These are phyloP conservation scores for Spinibarbus caldwelli DNA, from an alignment of 2,797 vertebrate species.

Conservation along the genomic window DNA sequence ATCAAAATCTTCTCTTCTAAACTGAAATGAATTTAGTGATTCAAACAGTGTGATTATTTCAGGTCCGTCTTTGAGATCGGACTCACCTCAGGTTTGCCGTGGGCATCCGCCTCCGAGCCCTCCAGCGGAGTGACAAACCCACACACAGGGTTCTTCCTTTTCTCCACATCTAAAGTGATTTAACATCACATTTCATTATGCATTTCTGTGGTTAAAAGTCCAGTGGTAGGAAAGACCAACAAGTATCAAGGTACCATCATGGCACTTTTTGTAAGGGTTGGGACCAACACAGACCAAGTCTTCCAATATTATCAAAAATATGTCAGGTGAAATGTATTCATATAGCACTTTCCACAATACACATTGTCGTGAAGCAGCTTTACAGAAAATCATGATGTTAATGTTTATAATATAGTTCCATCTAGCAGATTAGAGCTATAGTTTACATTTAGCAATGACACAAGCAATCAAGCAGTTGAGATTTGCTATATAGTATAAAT, in stretches of 20 bases:
- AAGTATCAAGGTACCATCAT: neutral
- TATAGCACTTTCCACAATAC: neutral
- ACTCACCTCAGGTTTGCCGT: constrained; percentile 92
- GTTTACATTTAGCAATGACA: neutral
- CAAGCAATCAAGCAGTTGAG: neutral
- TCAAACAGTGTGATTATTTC: neutral
- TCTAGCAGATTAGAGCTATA: neutral
- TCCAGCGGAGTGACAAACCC: constrained; percentile 94
- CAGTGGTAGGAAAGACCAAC: neutral
- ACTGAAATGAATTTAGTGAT: neutral
- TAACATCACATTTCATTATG: neutral
- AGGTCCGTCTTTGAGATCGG: neutral
- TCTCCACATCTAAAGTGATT: constrained; percentile 85
- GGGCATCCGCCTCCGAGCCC: constrained; percentile 89
- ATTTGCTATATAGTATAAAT: neutral
- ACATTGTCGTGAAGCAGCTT: neutral
- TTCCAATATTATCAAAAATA: neutral
- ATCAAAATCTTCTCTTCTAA: neutral
- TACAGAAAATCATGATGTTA: neutral
- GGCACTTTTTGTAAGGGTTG: neutral
- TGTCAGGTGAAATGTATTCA: neutral
- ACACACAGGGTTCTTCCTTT: constrained; percentile 89
- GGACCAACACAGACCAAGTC: neutral
- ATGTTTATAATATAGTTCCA: neutral
- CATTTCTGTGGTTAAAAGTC: neutral